Percentiles rank a stretch among this genome's conserved stretches.
phyloP scores from a whole-genome alignment of 1,140 invertebrate species.

The Patella vulgata region DNA sequence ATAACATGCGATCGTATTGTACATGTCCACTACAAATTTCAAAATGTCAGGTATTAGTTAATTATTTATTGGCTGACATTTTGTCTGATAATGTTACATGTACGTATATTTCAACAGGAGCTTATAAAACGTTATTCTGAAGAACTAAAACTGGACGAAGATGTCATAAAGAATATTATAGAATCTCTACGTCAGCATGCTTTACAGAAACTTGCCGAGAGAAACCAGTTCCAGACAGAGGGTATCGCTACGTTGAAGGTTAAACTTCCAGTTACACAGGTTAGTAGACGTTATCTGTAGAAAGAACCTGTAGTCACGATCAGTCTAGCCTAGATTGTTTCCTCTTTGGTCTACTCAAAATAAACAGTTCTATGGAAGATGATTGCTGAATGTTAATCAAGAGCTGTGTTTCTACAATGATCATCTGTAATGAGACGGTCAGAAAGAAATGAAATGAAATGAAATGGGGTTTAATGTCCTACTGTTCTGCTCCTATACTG shows the following conservation, averaged over 20 bases:
- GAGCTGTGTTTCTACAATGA: too few species aligned
- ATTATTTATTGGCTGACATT: not conserved
- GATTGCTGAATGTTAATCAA: too few species aligned
- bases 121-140: constrained; percentile 71
- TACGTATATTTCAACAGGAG: too few species aligned
- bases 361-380: too few species aligned
- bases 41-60: not conserved
- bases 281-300: not conserved
- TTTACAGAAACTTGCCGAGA: constrained; percentile 74
- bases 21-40: not conserved
- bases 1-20: too few species aligned
- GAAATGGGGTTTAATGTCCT: too few species aligned
- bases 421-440: too few species aligned
- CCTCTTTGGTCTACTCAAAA: too few species aligned
- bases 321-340: not conserved
- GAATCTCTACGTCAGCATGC: constrained; percentile 76
- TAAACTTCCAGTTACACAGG: constrained; percentile 26
- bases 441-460: too few species aligned
- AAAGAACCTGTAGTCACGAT: not conserved
- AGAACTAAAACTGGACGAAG: constrained; percentile 69
- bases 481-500: too few species aligned
- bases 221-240: constrained; percentile 73
- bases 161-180: constrained; percentile 70
- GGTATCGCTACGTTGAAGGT: constrained; percentile 75
- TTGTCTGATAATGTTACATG: constrained; percentile 22